Evolutionary conservation across 2,888 invertebrate genomes (phyloP).

Genomic region (Tetramorium bicarinatum): DNA sequence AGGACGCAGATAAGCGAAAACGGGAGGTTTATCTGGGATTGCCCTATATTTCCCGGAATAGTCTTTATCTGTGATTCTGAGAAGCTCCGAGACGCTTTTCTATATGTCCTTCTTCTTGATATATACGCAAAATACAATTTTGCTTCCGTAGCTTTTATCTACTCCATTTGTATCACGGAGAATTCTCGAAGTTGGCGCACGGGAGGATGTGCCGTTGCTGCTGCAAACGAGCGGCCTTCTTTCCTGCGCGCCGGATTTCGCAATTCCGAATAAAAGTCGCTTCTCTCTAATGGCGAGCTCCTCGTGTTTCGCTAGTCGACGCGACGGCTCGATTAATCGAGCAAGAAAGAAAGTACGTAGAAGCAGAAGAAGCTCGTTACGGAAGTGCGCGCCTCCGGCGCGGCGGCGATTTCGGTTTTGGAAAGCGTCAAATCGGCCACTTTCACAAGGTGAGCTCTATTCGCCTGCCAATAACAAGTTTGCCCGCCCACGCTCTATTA

Average conservation of each 20-base stretch:
- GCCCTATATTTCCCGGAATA: constrained; percentile 11
- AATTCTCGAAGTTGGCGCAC: not conserved
- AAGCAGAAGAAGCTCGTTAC: constrained; percentile 17
- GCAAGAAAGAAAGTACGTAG: constrained; percentile 41
- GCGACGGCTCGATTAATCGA: constrained; percentile 34
- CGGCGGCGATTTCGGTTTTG: constrained; percentile 72
- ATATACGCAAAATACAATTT: constrained; percentile 7
- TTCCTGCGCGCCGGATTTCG: not conserved
- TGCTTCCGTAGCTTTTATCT: not conserved
- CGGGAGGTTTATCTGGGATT: constrained; percentile 18
- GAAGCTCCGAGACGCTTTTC: not conserved
- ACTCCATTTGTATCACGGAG: not conserved
- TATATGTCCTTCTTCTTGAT: not conserved
- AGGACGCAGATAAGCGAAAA: constrained; percentile 22
- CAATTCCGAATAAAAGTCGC: constrained; percentile 14
- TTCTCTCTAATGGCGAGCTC: not conserved
- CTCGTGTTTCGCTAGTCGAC: not conserved
- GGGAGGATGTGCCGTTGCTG: not conserved
- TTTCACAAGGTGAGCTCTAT: constrained; percentile 72
- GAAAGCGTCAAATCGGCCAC: constrained; percentile 70
- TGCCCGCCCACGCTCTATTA: constrained; percentile 21
- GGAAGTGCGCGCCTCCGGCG: constrained; percentile 37
- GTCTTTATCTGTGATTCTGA: constrained; percentile 28
- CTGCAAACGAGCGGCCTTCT: not conserved
- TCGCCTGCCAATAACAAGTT: constrained; percentile 44